A percentile compares a stretch with the other conserved stretches of the same genome.
Conservation (phyloP, 2,888 invertebrate species). For the Lottia scabra region DNA sequence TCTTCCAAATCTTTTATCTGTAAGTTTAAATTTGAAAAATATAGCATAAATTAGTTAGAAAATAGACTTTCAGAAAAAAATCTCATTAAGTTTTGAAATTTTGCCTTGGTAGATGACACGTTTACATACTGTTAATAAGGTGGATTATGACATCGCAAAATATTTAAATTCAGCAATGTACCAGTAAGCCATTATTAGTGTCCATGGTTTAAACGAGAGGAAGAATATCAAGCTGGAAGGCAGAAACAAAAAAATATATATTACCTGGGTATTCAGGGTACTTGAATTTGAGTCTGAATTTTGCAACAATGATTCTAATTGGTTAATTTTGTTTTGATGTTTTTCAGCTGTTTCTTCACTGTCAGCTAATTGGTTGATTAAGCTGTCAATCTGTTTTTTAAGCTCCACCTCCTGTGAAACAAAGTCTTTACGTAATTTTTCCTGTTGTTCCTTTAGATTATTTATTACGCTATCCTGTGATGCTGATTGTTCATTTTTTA, state of each 20-base stretch:
- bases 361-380: conserved; percentile 55
- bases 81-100: no score
- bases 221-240: no score
- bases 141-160: no score
- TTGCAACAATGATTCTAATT: conserved; percentile 36
- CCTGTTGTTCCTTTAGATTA: conserved; percentile 51
- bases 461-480: conserved; percentile 45
- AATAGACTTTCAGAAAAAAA: no score
- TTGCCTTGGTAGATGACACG: no score
- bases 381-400: conserved; percentile 57
- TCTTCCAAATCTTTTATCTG: conserved; percentile 49
- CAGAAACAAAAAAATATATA: conserved; percentile 8
- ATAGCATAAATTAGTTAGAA: no score
- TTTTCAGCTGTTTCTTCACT: conserved; percentile 58
- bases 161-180: no score
- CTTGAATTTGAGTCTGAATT: conserved; percentile 44
- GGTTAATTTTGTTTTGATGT: conserved; percentile 44
- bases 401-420: conserved; percentile 48
- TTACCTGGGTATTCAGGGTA: conserved; percentile 53
- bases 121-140: no score
- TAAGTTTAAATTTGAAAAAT: no score
- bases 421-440: conserved; percentile 60
- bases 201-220: no score
- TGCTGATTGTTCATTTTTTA: conserved; percentile 46
- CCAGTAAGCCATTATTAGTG: no score